phyloP scores from a whole-genome alignment of 37 sponge, comb jelly and placozoan species.

The Crambe crambe region DNA sequence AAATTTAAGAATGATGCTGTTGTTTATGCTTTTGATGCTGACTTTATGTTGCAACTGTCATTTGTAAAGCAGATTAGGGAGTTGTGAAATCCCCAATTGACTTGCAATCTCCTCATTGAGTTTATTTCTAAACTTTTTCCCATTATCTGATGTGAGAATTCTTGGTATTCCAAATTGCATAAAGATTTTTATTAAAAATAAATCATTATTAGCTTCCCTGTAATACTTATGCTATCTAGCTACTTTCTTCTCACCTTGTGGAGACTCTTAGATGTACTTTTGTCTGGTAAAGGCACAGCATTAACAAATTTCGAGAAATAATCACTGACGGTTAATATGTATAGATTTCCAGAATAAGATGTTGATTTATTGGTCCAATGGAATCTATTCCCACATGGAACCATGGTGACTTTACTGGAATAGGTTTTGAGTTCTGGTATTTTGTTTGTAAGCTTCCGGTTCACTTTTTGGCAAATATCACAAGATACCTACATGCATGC shows the following conservation, averaged over 20 bases:
- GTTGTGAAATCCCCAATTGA: not conserved
- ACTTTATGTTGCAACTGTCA: too few species aligned
- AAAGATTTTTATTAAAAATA: not conserved
- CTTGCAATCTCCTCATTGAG: not conserved
- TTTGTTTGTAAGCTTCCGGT: not conserved
- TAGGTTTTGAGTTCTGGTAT: not conserved
- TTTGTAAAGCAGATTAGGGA: too few species aligned
- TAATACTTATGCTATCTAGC: not conserved
- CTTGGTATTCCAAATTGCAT: not conserved
- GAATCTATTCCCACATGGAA: too few species aligned
- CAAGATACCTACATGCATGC: not conserved
- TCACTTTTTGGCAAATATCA: not conserved
- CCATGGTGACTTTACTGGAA: too few species aligned
- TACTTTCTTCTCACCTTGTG: not conserved
- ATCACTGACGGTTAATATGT: not conserved
- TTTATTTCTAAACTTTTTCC: too few species aligned
- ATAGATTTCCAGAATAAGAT: too few species aligned
- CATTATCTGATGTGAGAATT: not conserved
- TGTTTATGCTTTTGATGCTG: too few species aligned
- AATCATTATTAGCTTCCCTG: not conserved
- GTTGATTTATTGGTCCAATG: not conserved
- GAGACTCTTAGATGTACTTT: not conserved
- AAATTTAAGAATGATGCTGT: too few species aligned
- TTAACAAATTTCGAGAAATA: not conserved
- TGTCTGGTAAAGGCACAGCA: not conserved